Evolutionary conservation across 2,888 invertebrate species (phyloP), one percentile per base, ranked within the genome.

Genomic region (Agrotis exclamationis): DNA sequence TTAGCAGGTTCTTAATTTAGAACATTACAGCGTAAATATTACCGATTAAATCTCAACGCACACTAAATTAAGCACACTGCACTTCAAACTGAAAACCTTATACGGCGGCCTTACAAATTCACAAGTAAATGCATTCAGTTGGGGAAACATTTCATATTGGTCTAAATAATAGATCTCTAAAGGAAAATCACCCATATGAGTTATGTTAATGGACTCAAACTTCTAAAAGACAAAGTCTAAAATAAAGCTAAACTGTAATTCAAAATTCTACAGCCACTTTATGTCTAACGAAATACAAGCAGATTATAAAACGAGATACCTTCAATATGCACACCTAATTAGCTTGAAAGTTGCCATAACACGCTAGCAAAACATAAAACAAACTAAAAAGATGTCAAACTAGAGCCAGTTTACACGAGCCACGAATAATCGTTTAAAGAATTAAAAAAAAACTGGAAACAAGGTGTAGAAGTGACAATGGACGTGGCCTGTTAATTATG

Each of bases 401-500:
- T 39, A 2, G 44, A 11, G 22, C 22, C 28, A 28, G 3, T 28
- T 22, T 33, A 47, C 44, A 5, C 9, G 14, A 60, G 45, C 24
- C 24, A 20, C 44, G 14, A 54, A 33, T 7, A 11, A 54, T 64
- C 57, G 28, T 63, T 39, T 59, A 48, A 56, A 75, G 66, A 62
- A 56, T 56, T 33, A 59, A 56, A 68, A 57, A 47, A 58, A 58
- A 79, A 71, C 28, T 51, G 58, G 71, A 71, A 76, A 69, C 69
- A 63, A 67, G 70, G 57, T 75, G 28, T 65, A 72, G 28, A 62
- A 74, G 67, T 74, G 80, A 87, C 87, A 89, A 89, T 89, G 87
- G 88, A 88, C 89, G 88, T 89, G 88, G 88, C 86, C 84, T 87
- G 93, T 93, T 94, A 94, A 94, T 94, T 94, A 94, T 93, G 91